These are phyloP conservation scores for Nephila pilipes DNA, from an alignment of 1,140 invertebrate species.

Conservation along the genomic window DNA sequence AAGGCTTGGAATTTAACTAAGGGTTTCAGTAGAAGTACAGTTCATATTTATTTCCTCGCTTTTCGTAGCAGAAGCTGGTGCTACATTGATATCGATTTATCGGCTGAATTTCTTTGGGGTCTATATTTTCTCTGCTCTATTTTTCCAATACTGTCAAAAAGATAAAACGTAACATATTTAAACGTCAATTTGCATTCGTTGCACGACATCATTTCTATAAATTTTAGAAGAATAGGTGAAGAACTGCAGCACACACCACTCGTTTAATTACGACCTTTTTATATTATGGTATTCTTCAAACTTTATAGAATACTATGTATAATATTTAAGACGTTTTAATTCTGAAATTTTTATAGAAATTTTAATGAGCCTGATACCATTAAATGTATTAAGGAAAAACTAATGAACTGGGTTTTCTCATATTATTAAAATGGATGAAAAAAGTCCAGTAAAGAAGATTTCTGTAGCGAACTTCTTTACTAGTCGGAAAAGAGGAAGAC, in stretches of 20 bases:
- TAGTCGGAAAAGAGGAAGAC: too few species aligned
- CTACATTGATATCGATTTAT: constrained; percentile 56
- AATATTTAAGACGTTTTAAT: too few species aligned
- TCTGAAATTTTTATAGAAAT: too few species aligned
- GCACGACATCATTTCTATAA: neutral
- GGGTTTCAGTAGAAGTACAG: neutral
- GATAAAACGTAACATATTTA: constrained; percentile 52
- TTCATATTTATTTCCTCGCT: constrained; percentile 45
- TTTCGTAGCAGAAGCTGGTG: neutral
- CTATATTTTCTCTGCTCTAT: constrained; percentile 47
- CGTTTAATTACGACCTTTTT: neutral
- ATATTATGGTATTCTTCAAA: too few species aligned
- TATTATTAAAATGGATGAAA: too few species aligned
- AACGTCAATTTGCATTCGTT: constrained; percentile 36
- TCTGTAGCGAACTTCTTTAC: too few species aligned
- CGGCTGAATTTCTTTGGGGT: constrained; percentile 3
- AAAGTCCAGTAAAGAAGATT: too few species aligned
- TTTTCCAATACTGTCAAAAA: constrained; percentile 55
- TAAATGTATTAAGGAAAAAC: too few species aligned
- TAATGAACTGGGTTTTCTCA: too few species aligned
- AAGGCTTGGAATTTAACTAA: constrained; percentile 21
- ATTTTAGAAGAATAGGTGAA: neutral
- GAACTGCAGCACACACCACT: neutral
- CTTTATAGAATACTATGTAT: too few species aligned
- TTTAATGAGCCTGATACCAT: too few species aligned